Conservation (phyloP, 2,113 vertebrate species). For the Cololabis saira region DNA sequence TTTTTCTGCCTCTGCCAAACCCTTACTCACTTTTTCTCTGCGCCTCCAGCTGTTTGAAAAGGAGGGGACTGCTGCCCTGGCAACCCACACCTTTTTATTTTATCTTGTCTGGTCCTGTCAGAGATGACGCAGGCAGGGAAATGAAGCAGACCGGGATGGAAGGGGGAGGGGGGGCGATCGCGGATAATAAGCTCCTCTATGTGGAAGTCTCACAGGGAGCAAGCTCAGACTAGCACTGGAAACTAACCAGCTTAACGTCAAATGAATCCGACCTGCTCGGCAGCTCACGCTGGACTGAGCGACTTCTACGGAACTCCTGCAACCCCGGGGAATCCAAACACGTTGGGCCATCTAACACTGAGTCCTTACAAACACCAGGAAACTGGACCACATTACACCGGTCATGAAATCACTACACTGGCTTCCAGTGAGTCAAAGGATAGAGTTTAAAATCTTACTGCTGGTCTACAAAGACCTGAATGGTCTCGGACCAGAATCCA, state of each 20-base stretch:
- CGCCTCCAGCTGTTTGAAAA: conserved; percentile 72
- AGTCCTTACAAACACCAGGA: too few species aligned
- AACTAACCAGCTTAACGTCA: conserved; percentile 27
- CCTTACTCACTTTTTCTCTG: conserved; percentile 14
- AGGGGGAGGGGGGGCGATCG: neutral
- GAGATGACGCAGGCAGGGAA: conserved; percentile 17
- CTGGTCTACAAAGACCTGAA: too few species aligned
- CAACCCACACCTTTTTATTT: conserved; percentile 67
- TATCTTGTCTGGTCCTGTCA: conserved; percentile 74
- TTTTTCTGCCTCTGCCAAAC: conserved; percentile 16
- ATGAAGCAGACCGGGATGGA: conserved; percentile 17
- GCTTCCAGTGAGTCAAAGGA: too few species aligned
- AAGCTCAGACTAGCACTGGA: conserved; percentile 69
- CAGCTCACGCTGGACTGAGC: conserved; percentile 3
- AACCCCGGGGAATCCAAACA: conserved; percentile 16
- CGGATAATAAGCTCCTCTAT: conserved; percentile 41
- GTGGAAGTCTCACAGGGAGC: conserved; percentile 45
- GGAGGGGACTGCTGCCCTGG: conserved; percentile 58
- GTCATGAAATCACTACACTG: too few species aligned
- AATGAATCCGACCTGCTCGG: conserved; percentile 24
- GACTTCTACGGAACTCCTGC: conserved; percentile 26
- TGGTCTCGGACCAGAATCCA: too few species aligned
- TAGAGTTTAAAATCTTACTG: too few species aligned
- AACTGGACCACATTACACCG: too few species aligned
- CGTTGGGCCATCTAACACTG: neutral